These are phyloP conservation scores for Toxotes chatareus DNA, from an alignment of 2,113 vertebrate genomes.

Conservation along the genomic window DNA sequence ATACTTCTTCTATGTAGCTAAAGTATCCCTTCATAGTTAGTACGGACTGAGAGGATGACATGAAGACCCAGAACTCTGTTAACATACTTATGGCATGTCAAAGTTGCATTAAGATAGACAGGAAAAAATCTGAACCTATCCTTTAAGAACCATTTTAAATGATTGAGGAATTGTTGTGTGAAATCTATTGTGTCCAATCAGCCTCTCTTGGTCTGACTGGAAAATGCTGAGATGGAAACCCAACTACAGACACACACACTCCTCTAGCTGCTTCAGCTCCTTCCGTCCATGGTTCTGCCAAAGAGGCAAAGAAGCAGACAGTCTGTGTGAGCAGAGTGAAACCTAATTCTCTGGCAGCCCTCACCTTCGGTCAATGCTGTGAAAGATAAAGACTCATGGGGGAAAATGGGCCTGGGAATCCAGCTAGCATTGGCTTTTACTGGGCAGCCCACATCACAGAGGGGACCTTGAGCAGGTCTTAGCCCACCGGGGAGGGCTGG, in stretches of 20 bases:
- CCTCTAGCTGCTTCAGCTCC: conserved; percentile 24
- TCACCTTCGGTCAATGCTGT: conserved; percentile 57
- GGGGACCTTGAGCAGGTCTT: conserved; percentile 74
- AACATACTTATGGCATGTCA: not conserved
- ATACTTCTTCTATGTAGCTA: not conserved
- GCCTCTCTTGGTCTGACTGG: conserved; percentile 9
- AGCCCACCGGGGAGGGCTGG: conserved; percentile 64
- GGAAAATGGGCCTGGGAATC: conserved; percentile 69
- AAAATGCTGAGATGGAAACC: conserved; percentile 46
- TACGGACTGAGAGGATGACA: not conserved
- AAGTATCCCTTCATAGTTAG: not conserved
- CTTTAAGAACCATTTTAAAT: not conserved
- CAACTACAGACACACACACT: conserved; percentile 18
- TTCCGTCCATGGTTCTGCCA: conserved; percentile 27
- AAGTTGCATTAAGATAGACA: not conserved
- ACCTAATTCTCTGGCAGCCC: conserved; percentile 61
- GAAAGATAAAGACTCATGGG: conserved; percentile 72
- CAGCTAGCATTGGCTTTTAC: conserved; percentile 61
- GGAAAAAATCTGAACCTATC: not conserved
- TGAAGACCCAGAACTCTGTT: not conserved
- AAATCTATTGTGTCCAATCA: conserved; percentile 11
- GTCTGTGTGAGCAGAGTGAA: conserved; percentile 56
- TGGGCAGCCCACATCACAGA: conserved; percentile 76
- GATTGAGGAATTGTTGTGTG: conserved; percentile 7
- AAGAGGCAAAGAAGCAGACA: conserved; percentile 37